Evolutionary conservation across 1,140 invertebrate species (phyloP).

Genomic region (Drosophila lini): DNA sequence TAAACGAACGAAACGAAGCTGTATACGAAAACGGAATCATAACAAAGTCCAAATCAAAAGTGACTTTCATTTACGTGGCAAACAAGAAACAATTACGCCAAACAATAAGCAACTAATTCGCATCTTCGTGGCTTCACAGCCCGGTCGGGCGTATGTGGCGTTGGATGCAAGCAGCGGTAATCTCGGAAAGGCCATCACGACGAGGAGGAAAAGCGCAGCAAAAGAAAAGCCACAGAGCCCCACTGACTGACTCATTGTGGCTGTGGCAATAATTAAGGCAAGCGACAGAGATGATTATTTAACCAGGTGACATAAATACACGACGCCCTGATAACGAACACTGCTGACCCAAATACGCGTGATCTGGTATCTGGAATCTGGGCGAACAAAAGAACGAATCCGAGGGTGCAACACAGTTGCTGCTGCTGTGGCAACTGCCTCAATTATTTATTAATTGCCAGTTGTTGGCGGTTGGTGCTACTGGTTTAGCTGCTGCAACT

Average conservation of each 20-base stretch:
- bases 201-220: conserved; percentile 68
- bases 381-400: conserved; percentile 64
- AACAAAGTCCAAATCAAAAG: conserved; percentile 72
- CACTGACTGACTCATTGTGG: conserved; percentile 51
- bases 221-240: conserved; percentile 55
- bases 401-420: conserved; percentile 53
- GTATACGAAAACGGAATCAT: conserved; percentile 54
- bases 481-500: conserved; percentile 64
- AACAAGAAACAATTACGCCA: conserved; percentile 80
- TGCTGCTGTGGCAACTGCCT: conserved; percentile 57
- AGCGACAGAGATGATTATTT: conserved; percentile 63
- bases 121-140: conserved; percentile 52
- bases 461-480: conserved; percentile 29
- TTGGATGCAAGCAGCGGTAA: conserved; percentile 62
- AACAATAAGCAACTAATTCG: conserved; percentile 81
- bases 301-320: conserved; percentile 77
- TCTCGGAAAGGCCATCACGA: conserved; percentile 75
- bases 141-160: conserved; percentile 20
- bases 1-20: conserved; percentile 32
- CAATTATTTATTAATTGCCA: conserved; percentile 79
- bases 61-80: conserved; percentile 74
- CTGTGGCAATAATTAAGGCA: conserved; percentile 62
- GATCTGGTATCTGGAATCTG: conserved; percentile 7
- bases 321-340: conserved; percentile 38
- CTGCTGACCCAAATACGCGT: conserved; percentile 63